Base-by-base conservation (phyloP, 2,888 invertebrate genomes). In the Phrixothrix hirtus region DNA sequence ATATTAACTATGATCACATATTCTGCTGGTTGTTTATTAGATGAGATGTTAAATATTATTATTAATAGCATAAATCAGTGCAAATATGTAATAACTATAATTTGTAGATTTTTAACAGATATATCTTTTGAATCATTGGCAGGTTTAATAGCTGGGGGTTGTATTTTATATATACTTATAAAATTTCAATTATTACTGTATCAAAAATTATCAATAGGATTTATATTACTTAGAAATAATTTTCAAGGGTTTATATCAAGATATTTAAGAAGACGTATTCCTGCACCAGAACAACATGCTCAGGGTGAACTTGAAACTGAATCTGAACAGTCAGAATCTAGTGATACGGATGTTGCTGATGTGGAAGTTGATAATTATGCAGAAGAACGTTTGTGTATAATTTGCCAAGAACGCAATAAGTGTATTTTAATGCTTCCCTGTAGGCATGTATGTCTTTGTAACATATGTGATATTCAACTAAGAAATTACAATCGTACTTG, bases 341-440 rank as follows among this genome's bases (percentile, higher is more conserved):
- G 13, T 10, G 15, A 26, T 29, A 14, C 16, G 10, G 32, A 1
- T 12, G 36, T 11, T 14, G 12, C n/a, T 1, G 41, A 34, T 29
- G 25, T n/a, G 7, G 10, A 10, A 2, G 21, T 17, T 29, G 21
- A 36, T 21, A 9, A 30, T 10, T 29, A 41, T 10, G 10, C 11
- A 25, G 62, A 64, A 7, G 79, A 80, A 63, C 69, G 75, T 29
- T 66, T 77, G 9, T 82, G 82, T 73, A 77, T 82, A 10, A 78
- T 82, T 56, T 82, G 82, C 57, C 79, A 81, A 60, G 82, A 82
- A 60, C 67, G 78, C 2, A 76, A 77, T 52, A 82, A 81, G 67
- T 81, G 81, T 75, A 78, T 82, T 10, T 67, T 82, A 29, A 77
- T 80, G 31, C 64, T 82, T 44, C 82, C 82, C 0, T 82, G 82